Evolutionary conservation across 2,888 invertebrate species (phyloP), one percentile per base, ranked within the genome.

Genomic region (Aphrophora alni): DNA sequence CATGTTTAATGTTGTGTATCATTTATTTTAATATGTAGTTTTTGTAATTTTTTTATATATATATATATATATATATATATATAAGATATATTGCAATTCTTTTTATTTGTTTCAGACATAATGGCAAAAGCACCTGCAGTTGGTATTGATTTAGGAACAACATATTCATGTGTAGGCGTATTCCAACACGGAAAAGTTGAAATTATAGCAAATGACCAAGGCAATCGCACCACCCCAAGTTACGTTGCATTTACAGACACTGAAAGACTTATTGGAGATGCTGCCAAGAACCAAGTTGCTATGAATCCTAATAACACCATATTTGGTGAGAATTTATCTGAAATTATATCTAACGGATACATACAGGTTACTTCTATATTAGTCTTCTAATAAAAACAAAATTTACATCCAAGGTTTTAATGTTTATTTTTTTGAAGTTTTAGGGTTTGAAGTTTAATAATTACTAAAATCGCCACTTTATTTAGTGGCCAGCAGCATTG

Each of bases 161-260:
- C 95, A 21, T 98, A 97, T 90, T 97, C 97, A 79, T 97, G 96
- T 87, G 97, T 97, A 85, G 97, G 96, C 86, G 97, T 97, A 84
- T 97, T 96, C 92, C 95, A 95, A 90, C 95, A 96, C 89, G 96
- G 96, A 84, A 95, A 95, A 90, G 95, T 96, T 87, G 95, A 95
- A 90, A 95, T 95, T 88, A 95, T 95, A 89, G 95, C 95, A 88
- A 96, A 96, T 88, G 95, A 95, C 89, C 95, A 96, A 90, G 96
- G 96, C 88, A 96, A 96, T 91, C 91, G 96, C 88, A 96, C 96
- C 84, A 96, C 96, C 85, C 96, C 96, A 82, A 93, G 93, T 69
- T 94, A 94, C 88, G 95, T 96, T 83, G 95, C 95, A 82, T 95
- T 96, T 89, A 95, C 95, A 70, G 95, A 96, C 88, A 93, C 94